Evolutionary conservation across 1,140 invertebrate species (phyloP), one percentile per base, ranked within the genome.

Genomic region (Nasonia giraulti): DNA sequence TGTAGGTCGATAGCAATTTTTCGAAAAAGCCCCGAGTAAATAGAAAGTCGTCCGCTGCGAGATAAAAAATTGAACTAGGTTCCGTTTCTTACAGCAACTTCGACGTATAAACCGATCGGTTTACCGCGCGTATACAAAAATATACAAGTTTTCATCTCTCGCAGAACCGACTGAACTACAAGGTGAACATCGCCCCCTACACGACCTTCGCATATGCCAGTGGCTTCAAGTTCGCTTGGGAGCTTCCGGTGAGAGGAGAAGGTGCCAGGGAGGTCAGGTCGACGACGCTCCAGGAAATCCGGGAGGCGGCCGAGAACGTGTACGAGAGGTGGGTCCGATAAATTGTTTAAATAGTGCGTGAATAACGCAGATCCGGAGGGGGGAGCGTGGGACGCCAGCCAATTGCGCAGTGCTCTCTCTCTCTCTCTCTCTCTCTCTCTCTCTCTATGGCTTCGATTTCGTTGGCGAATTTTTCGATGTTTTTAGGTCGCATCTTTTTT

Each of bases 151-250:
- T 2, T 11, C 12, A 0, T 23, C 33, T 71, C 23, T 89, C 5
- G 47, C 90, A 93, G 92, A 90, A 90, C 74, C 87, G 92, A 69
- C 85, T 93, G 69, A 93, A 93, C 85, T 93, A 91, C 90, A 93
- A 93, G 88, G 86, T 91, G 83, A 89, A 87, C 76, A 37, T 86
- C 5, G 50, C 93, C 0, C 86, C 89, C 0, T 83, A 88, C 11
- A 89, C 90, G 37, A 89, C 89, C 1, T 92, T 93, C 76, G 90
- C 92, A 0, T 90, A 92, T 8, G 92, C 91, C 17, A 84, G 90
- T 37, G 93, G 93, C 3, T 93, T 93, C 85, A 92, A 93, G 88
- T 86, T 91, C 23, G 87, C 87, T 2, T 93, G 91, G 91, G 87
- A 91, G 73, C 88, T 93, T 78, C 91, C 92, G 11, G 27, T 69